These are phyloP conservation scores for Drosophila santomea DNA, from an alignment of 1,140 invertebrate species.

Conservation along the genomic window DNA sequence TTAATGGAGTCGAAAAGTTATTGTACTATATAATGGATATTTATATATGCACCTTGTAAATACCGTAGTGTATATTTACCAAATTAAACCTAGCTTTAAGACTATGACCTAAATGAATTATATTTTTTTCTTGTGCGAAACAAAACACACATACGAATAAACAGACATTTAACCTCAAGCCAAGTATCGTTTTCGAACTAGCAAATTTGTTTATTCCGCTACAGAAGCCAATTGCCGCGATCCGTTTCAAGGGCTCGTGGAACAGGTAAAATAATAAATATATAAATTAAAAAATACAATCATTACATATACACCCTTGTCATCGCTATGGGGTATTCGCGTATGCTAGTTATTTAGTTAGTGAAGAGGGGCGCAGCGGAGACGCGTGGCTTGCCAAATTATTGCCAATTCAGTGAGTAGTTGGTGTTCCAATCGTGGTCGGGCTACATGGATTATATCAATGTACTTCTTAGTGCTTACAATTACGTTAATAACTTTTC, in stretches of 20 bases:
- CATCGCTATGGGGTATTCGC: slow-evolving; percentile 40
- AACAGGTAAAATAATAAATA: slow-evolving; percentile 62
- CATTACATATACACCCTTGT: slow-evolving; percentile 59
- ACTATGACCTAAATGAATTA: slow-evolving; percentile 47
- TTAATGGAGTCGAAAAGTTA: slow-evolving; percentile 37
- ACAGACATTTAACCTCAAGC: slow-evolving; percentile 36
- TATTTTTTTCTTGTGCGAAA: slow-evolving; percentile 71
- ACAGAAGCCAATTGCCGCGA: slow-evolving; percentile 33
- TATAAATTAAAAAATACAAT: slow-evolving; percentile 54
- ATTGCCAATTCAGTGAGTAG: slow-evolving; percentile 63
- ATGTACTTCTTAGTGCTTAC: slow-evolving; percentile 67
- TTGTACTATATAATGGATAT: slow-evolving; percentile 57
- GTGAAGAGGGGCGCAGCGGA: slow-evolving; percentile 40
- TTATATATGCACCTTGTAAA: slow-evolving; percentile 60
- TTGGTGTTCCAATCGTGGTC: slow-evolving; percentile 32
- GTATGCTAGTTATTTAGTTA: slow-evolving; percentile 40
- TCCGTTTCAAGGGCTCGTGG: slow-evolving; percentile 4
- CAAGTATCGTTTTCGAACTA: slow-evolving; percentile 43
- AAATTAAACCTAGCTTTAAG: slow-evolving; percentile 44
- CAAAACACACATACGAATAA: slow-evolving; percentile 58
- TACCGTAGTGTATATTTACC: slow-evolving; percentile 44
- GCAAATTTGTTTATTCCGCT: slow-evolving; percentile 60
- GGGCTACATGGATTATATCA: slow-evolving; percentile 73
- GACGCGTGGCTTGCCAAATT: slow-evolving; percentile 43
- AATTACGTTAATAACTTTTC: slow-evolving; percentile 74